Evolutionary conservation across 2,888 invertebrate species (phyloP).

Genomic region (Trichogramma dendrolimi): DNA sequence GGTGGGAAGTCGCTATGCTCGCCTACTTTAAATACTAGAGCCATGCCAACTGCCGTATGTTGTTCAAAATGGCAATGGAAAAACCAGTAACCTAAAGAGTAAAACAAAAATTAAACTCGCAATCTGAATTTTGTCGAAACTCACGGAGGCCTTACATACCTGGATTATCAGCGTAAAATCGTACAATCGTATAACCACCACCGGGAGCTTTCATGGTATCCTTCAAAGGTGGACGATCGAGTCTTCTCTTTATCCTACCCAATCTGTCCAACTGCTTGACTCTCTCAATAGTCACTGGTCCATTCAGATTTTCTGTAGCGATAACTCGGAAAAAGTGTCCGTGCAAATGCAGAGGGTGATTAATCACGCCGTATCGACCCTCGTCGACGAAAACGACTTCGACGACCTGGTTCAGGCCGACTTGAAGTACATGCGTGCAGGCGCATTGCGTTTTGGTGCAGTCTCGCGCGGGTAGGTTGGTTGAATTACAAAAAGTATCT

Average conservation of each 20-base stretch:
- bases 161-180: slow-evolving; percentile 81
- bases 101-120: not conserved
- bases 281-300: slow-evolving; percentile 65
- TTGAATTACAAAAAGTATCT: slow-evolving; percentile 70
- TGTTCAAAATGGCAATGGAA: slow-evolving; percentile 91
- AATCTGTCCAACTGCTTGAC: slow-evolving; percentile 65
- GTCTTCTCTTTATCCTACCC: slow-evolving; percentile 68
- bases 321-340: slow-evolving; percentile 80
- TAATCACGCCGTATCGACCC: slow-evolving; percentile 49
- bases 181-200: slow-evolving; percentile 80
- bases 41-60: slow-evolving; percentile 88
- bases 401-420: slow-evolving; percentile 66
- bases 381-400: slow-evolving; percentile 82
- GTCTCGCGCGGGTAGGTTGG: slow-evolving; percentile 56
- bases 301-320: slow-evolving; percentile 66
- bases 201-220: slow-evolving; percentile 88
- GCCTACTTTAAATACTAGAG: slow-evolving; percentile 78
- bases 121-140: not conserved
- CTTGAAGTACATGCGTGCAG: slow-evolving; percentile 74
- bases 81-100: slow-evolving; percentile 70
- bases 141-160: slow-evolving; percentile 52
- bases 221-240: slow-evolving; percentile 72
- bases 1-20: slow-evolving; percentile 71
- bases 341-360: slow-evolving; percentile 81
- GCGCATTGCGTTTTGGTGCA: slow-evolving; percentile 74